Base-by-base conservation (phyloP, 1,140 invertebrate species). In the Panagrolaimus sp. region DNA sequence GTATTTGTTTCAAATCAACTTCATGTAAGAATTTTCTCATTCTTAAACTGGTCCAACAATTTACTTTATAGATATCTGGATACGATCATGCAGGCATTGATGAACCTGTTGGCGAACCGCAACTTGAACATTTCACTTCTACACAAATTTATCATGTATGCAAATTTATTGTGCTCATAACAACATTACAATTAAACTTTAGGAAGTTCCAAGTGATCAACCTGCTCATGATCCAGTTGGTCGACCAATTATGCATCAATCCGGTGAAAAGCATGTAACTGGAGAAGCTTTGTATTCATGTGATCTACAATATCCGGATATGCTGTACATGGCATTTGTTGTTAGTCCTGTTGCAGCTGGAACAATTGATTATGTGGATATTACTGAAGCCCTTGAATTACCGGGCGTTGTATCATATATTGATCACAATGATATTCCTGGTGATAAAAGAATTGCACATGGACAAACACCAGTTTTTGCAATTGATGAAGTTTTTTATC, bases 211-310 rank as follows among this genome's bases (percentile, higher is more conserved):
- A n/a, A 82, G 87, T 12, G 85, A 85, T 62, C 89, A 90, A 82
- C 83, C 85, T 14, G 76, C 79, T 10, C 85, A 84, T 32, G 91
- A 95, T 85, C 85, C 89, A n/a, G 87, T 97, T 24, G 91, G 93
- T 1, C 87, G 89, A 71, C 91, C 93, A 0, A 85, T 94, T 38
- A 86, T 89, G 0, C 94, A 97, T 81, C 77, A 87, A 1, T 91
- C 92, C 17, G 92, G 91, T 0, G 85, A 88, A 8, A 93, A 96
- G 83, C 94, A 96, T 85, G 90, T 90, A 0, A 90, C 91, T 6
- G 93, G 93, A 12, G 93, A 96, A 86, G 93, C 94, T 6, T 84
- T 91, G 45, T 97, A 96, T 82, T 89, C 90, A 73, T 92, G 94
- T 84, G 94, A 97, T 81, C 89, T 94, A 70, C 91, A 91, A 0